Evolutionary conservation across 2,113 vertebrate species (phyloP), one percentile per base, ranked within the genome.

Genomic region (Rhodinocichla rosea): DNA sequence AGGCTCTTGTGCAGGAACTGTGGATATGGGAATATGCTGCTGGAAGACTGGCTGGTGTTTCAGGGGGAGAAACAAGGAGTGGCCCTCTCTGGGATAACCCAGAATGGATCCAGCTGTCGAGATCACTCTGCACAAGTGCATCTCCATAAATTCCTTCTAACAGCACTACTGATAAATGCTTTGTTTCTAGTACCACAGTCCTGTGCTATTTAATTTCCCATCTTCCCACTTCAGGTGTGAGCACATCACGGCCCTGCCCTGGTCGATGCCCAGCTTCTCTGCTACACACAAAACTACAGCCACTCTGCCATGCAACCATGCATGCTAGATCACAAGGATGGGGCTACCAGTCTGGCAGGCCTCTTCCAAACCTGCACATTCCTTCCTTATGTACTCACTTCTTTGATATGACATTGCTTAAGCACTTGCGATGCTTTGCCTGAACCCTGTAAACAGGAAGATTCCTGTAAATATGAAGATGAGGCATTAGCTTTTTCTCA

Each of bases 241-340:
- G 42, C 2, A 4, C 1, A 10, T 32, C 4, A 21, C 16, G 20
- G 47, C n/a, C 56, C 35, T 69, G 35, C n/a, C 65, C 67, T 15
- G 13, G 22, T 4, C 0, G 0, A 62, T 17, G n/a, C 15, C 6
- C 23, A 19, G 9, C 39, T 76, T 33, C 59, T 45, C 68, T 30
- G 26, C 28, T 10, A 24, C 1, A 7, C 5, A 32, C 52, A 40
- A 6, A 40, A 37, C 28, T 42, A 50, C 63, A 92, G 59, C 42
- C 45, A 63, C 20, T 37, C 67, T 60, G 42, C 22, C 45, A 22
- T 8, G 14, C n/a, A 49, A 16, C 4, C 49, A 37, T 0, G 0
- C 2, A 5, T 7, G 23, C 24, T 45, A n/a, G 23, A 63, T 30
- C 11, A 35, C 56, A 82, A 5, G 1, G 22, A 82, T 0, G 8